Evolutionary conservation across 2,888 invertebrate species (phyloP).

Genomic region (Liopterus haemorrhoidalis): DNA sequence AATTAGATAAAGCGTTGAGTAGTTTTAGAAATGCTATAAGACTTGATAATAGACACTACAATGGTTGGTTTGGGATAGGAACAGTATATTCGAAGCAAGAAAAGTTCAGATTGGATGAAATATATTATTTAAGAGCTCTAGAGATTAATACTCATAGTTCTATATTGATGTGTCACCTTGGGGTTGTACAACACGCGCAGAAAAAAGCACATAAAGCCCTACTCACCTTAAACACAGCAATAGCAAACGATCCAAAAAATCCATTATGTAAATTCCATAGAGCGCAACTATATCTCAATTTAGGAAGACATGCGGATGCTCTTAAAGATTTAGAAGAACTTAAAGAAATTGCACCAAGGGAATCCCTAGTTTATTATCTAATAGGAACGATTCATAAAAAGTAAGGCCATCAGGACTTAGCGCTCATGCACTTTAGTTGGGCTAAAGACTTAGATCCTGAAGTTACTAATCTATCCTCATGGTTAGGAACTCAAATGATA

Average conservation of each 20-base stretch:
- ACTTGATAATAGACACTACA: slow-evolving; percentile 90
- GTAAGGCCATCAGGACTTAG: slow-evolving; percentile 88
- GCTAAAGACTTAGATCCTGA: slow-evolving; percentile 98
- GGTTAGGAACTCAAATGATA: too few relatives aligned
- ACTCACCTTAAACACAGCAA: slow-evolving; percentile 79
- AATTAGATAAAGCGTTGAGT: slow-evolving; percentile 91
- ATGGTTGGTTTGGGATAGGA: slow-evolving; percentile 98
- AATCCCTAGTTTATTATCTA: slow-evolving; percentile 95
- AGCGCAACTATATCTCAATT: slow-evolving; percentile 87
- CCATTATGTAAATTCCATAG: slow-evolving; percentile 94
- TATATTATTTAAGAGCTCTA: slow-evolving; percentile 85
- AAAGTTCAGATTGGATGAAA: slow-evolving; percentile 84
- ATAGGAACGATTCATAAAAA: slow-evolving; percentile 97
- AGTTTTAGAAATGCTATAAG: slow-evolving; percentile 90
- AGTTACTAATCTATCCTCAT: slow-evolving; percentile 89
- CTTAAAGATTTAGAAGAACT: slow-evolving; percentile 87
- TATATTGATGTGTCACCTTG: slow-evolving; percentile 92
- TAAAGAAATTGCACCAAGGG: slow-evolving; percentile 87
- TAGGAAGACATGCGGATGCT: slow-evolving; percentile 83
- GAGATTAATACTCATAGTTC: slow-evolving; percentile 88
- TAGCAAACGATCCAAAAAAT: slow-evolving; percentile 80
- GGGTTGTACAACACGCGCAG: slow-evolving; percentile 90
- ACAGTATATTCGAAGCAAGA: slow-evolving; percentile 97
- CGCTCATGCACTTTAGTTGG: slow-evolving; percentile 98
- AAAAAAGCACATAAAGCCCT: slow-evolving; percentile 86